Evolutionary conservation across 2,888 invertebrate genomes (phyloP), one percentile per base, ranked within the genome.

Genomic region (Ichneumoninae sp.): DNA sequence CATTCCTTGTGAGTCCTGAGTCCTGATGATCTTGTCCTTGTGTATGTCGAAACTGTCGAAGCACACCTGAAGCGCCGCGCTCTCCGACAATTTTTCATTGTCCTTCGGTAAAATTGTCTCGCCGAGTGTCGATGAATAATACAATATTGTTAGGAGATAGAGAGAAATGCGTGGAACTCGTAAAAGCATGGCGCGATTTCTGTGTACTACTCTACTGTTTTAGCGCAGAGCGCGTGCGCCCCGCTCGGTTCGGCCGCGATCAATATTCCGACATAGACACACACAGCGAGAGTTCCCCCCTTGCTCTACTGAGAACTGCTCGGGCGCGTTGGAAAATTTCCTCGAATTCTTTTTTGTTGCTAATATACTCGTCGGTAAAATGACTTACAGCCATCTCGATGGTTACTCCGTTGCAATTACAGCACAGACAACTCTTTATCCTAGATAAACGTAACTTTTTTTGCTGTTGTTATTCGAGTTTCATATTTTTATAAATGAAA

Each of bases 1-100:
- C 95, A 98, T 96, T 74, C 96, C 96, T 90, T 96, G 96, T 0
- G 98, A 98, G 93, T 98, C 98, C 91, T 97, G 97, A 1, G 98
- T 98, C 90, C 97, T 95, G 91, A 98, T 98, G 90, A 98, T 98
- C 93, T 97, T 98, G 94, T 98, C 97, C 90, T 95, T 95, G 94
- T 97, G 97, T 87, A 98, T 96, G 94, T 97, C 97, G 93, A 98
- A 98, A 93, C 96, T 96, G 88, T 96, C 95, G 90, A 96, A 94
- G 94, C 97, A 97, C 90, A 95, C 95, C 87, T 96, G 96, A 83
- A 96, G 94, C 92, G 96, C 96, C 92, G 96, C 95, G 87, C 95
- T 94, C 89, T 96, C 96, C 86, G 92, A 89, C 10, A 92, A 88
- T 85, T 94, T 94, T 0, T 89, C 89, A 86, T 88, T 89, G 81